phyloP scores from a whole-genome alignment of 2,797 vertebrate genomes.

The Ataeniobius toweri region DNA sequence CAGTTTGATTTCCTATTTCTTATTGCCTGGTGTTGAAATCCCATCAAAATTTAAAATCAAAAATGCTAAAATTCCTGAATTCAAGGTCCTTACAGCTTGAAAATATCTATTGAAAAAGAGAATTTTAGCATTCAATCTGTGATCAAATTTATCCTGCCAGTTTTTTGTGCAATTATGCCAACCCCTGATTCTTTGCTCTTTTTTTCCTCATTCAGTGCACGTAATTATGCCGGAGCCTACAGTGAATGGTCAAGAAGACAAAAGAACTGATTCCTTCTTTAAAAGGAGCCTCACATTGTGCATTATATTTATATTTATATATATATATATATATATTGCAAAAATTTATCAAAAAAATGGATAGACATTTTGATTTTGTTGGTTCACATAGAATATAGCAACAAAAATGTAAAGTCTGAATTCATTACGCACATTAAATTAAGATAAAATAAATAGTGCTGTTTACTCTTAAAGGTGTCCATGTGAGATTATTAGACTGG shows the following conservation, averaged over 20 bases:
- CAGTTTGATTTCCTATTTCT: too few species aligned
- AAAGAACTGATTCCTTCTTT: not conserved
- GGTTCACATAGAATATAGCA: not conserved
- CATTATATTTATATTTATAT: not conserved
- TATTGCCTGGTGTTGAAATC: too few species aligned
- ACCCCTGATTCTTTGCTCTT: not conserved
- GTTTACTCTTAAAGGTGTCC: not conserved
- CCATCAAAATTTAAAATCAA: too few species aligned
- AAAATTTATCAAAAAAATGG: not conserved
- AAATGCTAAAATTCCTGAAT: not conserved
- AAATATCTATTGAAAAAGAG: not conserved
- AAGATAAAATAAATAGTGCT: conserved; percentile 22
- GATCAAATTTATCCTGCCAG: not conserved
- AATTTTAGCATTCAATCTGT: not conserved
- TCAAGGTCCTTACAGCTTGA: not conserved
- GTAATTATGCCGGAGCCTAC: conserved; percentile 6
- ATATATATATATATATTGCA: not conserved
- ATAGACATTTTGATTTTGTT: conserved; percentile 6
- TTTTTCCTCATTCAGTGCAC: conserved; percentile 1
- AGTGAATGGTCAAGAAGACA: conserved; percentile 1
- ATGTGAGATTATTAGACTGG: not conserved
- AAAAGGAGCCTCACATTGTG: not conserved
- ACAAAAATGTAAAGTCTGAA: not conserved
- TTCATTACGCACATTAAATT: conserved; percentile 8
- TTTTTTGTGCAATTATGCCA: not conserved